phyloP scores from a whole-genome alignment of 1,140 invertebrate genomes.

The Drosophila novamexicana region DNA sequence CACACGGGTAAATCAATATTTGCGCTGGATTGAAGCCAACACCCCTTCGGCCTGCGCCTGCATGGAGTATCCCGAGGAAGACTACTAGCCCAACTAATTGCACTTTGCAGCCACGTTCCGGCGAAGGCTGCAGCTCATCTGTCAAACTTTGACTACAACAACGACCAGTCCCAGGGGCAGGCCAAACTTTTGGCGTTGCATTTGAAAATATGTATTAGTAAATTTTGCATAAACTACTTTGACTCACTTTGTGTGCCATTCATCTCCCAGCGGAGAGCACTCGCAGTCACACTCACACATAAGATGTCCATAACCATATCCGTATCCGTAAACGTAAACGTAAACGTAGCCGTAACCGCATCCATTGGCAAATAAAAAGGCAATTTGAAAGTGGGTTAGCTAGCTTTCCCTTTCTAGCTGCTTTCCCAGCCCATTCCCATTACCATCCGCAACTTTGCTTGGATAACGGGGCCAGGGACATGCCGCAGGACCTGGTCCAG shows the following conservation, averaged over 20 bases:
- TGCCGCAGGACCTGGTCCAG: slow-evolving; percentile 11
- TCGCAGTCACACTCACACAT: background rate
- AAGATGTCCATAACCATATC: slow-evolving; percentile 44
- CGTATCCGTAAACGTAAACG: slow-evolving; percentile 48
- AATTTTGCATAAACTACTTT: slow-evolving; percentile 69
- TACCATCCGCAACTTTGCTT: slow-evolving; percentile 40
- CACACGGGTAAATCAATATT: slow-evolving; percentile 88
- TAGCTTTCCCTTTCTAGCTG: background rate
- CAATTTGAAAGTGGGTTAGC: slow-evolving; percentile 75
- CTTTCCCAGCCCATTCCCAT: background rate
- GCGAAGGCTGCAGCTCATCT: slow-evolving; percentile 8
- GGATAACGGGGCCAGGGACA: slow-evolving; percentile 25
- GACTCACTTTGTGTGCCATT: slow-evolving; percentile 39
- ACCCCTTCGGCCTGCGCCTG: slow-evolving; percentile 87
- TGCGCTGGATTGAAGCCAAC: slow-evolving; percentile 88
- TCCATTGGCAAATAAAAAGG: slow-evolving; percentile 76
- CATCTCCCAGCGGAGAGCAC: slow-evolving; percentile 20
- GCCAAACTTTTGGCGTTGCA: slow-evolving; percentile 43
- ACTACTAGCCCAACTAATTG: slow-evolving; percentile 45
- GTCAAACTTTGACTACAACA: slow-evolving; percentile 46
- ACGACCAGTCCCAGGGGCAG: slow-evolving; percentile 4
- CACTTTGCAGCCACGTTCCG: background rate
- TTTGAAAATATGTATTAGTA: slow-evolving; percentile 39
- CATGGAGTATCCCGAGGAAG: slow-evolving; percentile 39
- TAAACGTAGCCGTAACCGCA: slow-evolving; percentile 44